phyloP scores from a whole-genome alignment of 1,140 invertebrate genomes.

The Drosophila jambulina region DNA sequence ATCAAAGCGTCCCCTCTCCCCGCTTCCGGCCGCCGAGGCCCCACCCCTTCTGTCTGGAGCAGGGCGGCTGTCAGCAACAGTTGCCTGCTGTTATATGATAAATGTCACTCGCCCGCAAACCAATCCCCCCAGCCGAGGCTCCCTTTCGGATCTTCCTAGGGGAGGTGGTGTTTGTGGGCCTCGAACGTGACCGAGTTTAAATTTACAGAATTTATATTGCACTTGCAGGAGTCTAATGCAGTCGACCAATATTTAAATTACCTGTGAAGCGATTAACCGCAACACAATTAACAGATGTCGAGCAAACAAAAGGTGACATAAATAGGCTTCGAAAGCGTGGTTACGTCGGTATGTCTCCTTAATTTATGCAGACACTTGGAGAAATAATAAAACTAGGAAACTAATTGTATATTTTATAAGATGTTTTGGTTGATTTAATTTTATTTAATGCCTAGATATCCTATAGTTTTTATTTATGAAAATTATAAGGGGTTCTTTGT shows the following conservation, averaged over 20 bases:
- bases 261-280: slow-evolving; percentile 22
- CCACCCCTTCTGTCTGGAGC: slow-evolving; percentile 14
- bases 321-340: background rate
- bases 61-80: slow-evolving; percentile 70
- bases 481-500: no score
- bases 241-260: slow-evolving; percentile 34
- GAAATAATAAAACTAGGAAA: background rate
- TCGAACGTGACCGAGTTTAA: slow-evolving; percentile 48
- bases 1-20: slow-evolving; percentile 39
- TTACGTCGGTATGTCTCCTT: background rate
- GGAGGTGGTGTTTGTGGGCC: background rate
- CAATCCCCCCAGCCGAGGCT: background rate
- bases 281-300: slow-evolving; percentile 22
- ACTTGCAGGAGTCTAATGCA: slow-evolving; percentile 22
- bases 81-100: slow-evolving; percentile 58
- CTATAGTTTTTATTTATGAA: background rate
- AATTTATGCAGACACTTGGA: background rate
- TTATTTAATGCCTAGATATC: background rate
- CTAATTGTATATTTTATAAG: background rate
- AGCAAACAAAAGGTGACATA: slow-evolving; percentile 18
- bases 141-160: background rate
- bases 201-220: slow-evolving; percentile 35
- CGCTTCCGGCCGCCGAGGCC: background rate
- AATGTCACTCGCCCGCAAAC: slow-evolving; percentile 33
- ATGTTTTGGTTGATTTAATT: background rate